These are phyloP conservation scores for Ceriagrion tenellum DNA, from an alignment of 2,888 invertebrate species.

Conservation along the genomic window DNA sequence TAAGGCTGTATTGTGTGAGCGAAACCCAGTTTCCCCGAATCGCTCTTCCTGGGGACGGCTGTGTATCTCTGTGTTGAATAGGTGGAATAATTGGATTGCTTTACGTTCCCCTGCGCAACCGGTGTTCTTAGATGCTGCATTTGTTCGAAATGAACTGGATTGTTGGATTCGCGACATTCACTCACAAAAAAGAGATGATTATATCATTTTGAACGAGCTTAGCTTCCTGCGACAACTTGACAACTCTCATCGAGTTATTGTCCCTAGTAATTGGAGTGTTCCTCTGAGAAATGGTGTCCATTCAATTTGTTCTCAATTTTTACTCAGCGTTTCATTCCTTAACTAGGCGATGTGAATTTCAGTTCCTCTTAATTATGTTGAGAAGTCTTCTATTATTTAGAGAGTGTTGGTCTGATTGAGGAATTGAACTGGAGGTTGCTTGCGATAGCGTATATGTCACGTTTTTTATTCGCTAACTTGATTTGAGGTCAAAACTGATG, in stretches of 20 bases:
- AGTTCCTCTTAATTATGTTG: too few relatives aligned
- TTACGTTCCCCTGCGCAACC: not conserved
- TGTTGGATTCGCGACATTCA: not conserved
- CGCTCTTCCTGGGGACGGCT: not conserved
- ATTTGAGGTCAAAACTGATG: too few relatives aligned
- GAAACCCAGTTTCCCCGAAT: not conserved
- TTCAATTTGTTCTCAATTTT: not conserved
- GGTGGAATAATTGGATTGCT: not conserved
- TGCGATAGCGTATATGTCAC: too few relatives aligned
- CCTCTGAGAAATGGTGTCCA: not conserved
- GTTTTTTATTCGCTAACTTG: too few relatives aligned
- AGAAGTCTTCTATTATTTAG: too few relatives aligned
- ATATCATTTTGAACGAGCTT: not conserved
- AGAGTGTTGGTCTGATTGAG: too few relatives aligned
- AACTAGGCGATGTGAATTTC: too few relatives aligned
- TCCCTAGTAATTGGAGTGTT: too few relatives aligned
- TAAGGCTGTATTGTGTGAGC: not conserved
- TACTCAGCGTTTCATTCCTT: too few relatives aligned
- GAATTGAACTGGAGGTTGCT: too few relatives aligned
- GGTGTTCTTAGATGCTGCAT: not conserved
- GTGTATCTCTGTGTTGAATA: not conserved
- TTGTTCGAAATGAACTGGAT: not conserved
- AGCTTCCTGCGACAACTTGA: not conserved
- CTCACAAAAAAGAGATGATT: not conserved
- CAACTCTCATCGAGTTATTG: too few relatives aligned